Conservation (phyloP, 2,113 vertebrate genomes). For the Odobenus rosmarus region DNA sequence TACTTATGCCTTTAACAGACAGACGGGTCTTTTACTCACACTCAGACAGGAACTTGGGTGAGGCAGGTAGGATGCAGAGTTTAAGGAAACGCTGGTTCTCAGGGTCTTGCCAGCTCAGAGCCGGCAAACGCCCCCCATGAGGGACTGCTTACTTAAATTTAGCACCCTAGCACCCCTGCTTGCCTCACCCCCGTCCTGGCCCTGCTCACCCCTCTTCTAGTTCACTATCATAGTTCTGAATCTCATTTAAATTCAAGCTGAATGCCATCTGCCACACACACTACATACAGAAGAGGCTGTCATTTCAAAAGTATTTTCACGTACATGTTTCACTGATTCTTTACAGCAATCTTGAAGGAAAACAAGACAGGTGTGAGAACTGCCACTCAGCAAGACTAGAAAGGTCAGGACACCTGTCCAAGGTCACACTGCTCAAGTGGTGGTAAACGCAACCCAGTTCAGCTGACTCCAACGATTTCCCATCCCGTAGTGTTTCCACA, state of each 20-base stretch:
- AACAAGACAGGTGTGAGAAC: background rate
- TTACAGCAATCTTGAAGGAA: background rate
- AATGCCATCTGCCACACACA: background rate
- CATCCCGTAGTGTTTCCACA: background rate
- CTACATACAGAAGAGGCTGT: background rate
- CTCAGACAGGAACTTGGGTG: background rate
- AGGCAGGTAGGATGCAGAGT: background rate
- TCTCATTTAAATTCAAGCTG: background rate
- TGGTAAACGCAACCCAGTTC: background rate
- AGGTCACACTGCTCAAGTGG: background rate
- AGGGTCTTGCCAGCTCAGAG: background rate
- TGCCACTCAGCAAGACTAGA: background rate
- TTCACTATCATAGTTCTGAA: background rate
- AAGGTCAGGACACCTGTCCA: background rate
- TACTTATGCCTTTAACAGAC: background rate
- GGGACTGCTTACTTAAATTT: background rate
- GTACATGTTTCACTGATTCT: background rate
- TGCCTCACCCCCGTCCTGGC: background rate
- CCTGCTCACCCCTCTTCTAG: background rate
- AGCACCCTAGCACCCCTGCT: background rate
- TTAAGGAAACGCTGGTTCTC: background rate
- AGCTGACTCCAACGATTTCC: background rate
- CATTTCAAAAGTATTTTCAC: background rate
- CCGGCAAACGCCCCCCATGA: fast-evolving
- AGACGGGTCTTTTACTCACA: background rate